Evolutionary conservation across 1,140 invertebrate species (phyloP).

Genomic region (Meteorus sp.): DNA sequence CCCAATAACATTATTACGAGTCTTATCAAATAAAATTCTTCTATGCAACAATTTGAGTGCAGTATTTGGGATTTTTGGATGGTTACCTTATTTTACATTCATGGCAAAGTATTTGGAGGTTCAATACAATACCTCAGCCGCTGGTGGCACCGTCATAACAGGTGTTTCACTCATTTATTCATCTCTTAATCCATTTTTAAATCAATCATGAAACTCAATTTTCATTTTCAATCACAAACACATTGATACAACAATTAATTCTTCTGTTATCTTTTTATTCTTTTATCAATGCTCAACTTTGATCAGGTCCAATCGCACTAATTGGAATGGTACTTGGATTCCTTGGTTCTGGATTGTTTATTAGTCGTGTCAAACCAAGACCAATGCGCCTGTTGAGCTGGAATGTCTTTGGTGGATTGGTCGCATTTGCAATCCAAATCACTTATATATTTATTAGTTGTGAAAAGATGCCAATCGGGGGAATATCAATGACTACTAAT

Average conservation of each 20-base stretch:
- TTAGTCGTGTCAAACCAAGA: slow-evolving; percentile 65
- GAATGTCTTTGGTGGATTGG: slow-evolving; percentile 66
- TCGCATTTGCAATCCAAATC: slow-evolving; percentile 59
- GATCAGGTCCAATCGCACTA: slow-evolving; percentile 58
- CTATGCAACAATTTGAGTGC: slow-evolving; percentile 63
- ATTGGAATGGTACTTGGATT: slow-evolving; percentile 67
- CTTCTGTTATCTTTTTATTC: slow-evolving; percentile 4
- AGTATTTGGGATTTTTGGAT: slow-evolving; percentile 67
- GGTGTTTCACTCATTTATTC: slow-evolving; percentile 49
- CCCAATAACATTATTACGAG: slow-evolving; percentile 60
- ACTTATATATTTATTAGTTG: slow-evolving; percentile 66
- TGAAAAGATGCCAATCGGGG: slow-evolving; percentile 48
- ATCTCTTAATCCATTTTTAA: background rate
- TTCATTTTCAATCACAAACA: too few relatives aligned
- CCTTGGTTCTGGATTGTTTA: slow-evolving; percentile 64
- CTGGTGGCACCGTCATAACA: slow-evolving; percentile 65
- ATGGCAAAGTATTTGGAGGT: slow-evolving; percentile 74
- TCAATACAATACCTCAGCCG: slow-evolving; percentile 67
- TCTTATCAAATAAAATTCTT: slow-evolving; percentile 65
- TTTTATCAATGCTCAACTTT: background rate
- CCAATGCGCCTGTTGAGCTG: slow-evolving; percentile 65
- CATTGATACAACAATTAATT: background rate
- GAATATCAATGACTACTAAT: slow-evolving; percentile 24
- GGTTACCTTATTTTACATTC: slow-evolving; percentile 70
- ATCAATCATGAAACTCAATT: too few relatives aligned